Evolutionary conservation across 1,140 invertebrate species (phyloP).

Genomic region (Pseudomyrmex sp.): DNA sequence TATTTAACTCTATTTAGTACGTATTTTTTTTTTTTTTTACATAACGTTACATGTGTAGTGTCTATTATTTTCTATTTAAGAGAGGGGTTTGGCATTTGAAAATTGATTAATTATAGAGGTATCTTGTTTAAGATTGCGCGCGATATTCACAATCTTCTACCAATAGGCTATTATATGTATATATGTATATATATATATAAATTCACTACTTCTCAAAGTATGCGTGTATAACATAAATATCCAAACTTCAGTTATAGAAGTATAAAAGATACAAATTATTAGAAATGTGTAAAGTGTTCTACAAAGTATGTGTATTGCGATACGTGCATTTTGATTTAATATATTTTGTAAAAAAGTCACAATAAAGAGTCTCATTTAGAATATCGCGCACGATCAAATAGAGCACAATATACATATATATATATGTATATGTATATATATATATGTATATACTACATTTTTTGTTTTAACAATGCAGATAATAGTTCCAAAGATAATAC

Average conservation of each 20-base stretch:
- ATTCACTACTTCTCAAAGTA: background rate
- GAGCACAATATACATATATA: background rate
- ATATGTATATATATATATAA: too few relatives aligned
- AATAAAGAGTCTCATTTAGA: constrained; percentile 2
- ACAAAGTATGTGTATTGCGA: constrained; percentile 16
- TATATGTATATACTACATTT: background rate
- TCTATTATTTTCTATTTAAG: constrained; percentile 41
- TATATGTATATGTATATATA: too few relatives aligned
- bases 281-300: constrained; percentile 13
- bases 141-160: constrained; percentile 1
- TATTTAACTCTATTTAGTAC: constrained; percentile 48
- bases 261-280: constrained; percentile 42
- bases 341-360: constrained; percentile 17
- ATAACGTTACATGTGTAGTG: background rate
- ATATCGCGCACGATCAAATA: constrained; percentile 20
- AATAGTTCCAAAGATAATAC: constrained; percentile 33
- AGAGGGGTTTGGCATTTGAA: constrained; percentile 70
- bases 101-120: constrained; percentile 1
- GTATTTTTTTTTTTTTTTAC: constrained; percentile 8
- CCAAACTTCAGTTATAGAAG: constrained; percentile 4
- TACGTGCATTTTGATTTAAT: constrained; percentile 36
- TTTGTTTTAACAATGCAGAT: constrained; percentile 8
- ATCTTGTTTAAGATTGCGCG: constrained; percentile 5
- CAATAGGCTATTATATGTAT: background rate
- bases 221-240: background rate